Evolutionary conservation across 2,888 invertebrate genomes (phyloP), one percentile per base, ranked within the genome.

Genomic region (Xanthorhoe designata): DNA sequence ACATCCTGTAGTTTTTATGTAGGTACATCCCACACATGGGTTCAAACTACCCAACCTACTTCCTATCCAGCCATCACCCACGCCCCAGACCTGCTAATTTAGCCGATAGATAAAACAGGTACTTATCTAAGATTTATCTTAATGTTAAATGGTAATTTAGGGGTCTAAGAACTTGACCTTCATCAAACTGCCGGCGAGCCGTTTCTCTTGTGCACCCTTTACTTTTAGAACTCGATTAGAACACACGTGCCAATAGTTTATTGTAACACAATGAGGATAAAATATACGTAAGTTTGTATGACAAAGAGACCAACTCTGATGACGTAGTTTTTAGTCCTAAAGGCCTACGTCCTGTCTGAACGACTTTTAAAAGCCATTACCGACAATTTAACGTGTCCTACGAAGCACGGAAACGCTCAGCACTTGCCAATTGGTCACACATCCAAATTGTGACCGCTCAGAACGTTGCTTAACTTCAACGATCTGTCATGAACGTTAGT

Each of bases 101-200:
- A 61, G 50, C 42, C 17, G 53, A 54, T 62, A 66, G 53, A 58
- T 50, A 57, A 62, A 58, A 56, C 58, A 55, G 58, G 60, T 60
- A 51, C 35, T 42, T 61, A 24, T 32, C 56, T 61, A 47, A 61
- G 64, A 68, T 64, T 66, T 61, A 66, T 63, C 51, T 47, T 50
- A 64, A 70, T 71, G 72, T 62, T 67, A 64, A 73, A 69, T 73
- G 66, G 61, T 67, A 66, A 71, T 70, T 70, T 70, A 66, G 60
- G 52, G 68, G 50, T 66, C 69, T 58, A 72, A 73, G 71, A 73
- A 75, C 73, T 69, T 70, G 72, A 71, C 75, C 73, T 73, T 67
- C 65, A 64, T 71, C 73, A 73, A 62, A 63, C 42, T 62, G 58
- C 42, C 58, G 55, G 8, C 13, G 54, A 49, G 55, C 57, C 60